Evolutionary conservation across 2,113 vertebrate genomes (phyloP), one percentile per base, ranked within the genome.

Genomic region (Psettodes erumei): DNA sequence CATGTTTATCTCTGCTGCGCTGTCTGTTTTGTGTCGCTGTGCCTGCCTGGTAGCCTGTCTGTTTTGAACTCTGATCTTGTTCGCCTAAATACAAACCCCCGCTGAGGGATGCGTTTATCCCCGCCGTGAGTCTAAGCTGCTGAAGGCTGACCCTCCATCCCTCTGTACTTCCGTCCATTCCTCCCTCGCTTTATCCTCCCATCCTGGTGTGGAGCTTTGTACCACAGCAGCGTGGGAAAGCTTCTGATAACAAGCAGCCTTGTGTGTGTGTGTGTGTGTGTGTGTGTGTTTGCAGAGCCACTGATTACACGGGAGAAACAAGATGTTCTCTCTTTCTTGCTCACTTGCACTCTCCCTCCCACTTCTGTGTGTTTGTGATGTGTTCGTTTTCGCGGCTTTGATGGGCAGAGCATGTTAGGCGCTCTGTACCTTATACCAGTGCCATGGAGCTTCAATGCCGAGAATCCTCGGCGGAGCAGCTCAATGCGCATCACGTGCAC

Each of bases 161-260:
- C 85, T 87, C 79, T 87, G 77, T 81, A 71, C 78, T 86, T 88
- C 82, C 69, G 53, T 87, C 85, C 83, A 87, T 84, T 79, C 84
- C 86, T 89, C 84, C 88, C 77, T 89, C 43, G 69, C 85, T 65
- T 84, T 86, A 83, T 90, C 88, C 82, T 86, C 79, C 84, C 75
- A 62, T 92, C 88, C 89, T 82, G 84, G 89, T 79, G 87, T 89
- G 86, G 77, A 87, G 84, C 87, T 92, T 90, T 92, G 89, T 88
- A 83, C 37, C 85, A 71, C 73, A 68, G 86, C 88, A 92, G 90
- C 88, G 91, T 93, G 92, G 91, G 92, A 93, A 93, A 93, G 88
- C 79, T 82, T 81, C 90, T 77, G 87, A 92, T 93, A 88, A 89
- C 85, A 90, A 86, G 88, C 79, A 60, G 67, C 86, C 75, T 84